A percentile compares a stretch with the other conserved stretches of the same genome.
Evolutionary conservation across 2,113 vertebrate genomes (phyloP).

Genomic region (Pangasianodon hypophthalmus): DNA sequence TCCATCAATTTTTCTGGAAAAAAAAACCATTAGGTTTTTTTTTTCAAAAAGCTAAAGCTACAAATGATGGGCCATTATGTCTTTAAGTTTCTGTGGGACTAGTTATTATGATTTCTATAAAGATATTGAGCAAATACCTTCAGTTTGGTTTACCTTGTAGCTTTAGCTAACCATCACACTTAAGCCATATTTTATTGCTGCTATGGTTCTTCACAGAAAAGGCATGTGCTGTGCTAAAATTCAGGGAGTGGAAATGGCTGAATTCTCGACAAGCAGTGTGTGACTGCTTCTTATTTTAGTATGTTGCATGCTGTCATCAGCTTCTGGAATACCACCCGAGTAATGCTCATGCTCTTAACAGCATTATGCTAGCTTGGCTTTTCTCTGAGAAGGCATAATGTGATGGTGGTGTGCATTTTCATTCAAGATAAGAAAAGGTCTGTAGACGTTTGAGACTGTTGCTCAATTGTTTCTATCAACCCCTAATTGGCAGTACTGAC

Average conservation of each 20-base stretch:
- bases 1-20: background rate
- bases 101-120: too few relatives aligned
- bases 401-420: slow-evolving; percentile 17
- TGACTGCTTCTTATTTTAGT: slow-evolving; percentile 36
- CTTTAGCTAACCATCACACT: background rate
- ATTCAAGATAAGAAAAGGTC: slow-evolving; percentile 42
- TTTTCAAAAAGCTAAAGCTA: slow-evolving; percentile 2
- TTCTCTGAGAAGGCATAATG: slow-evolving; percentile 42
- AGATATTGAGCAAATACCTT: background rate
- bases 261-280: background rate
- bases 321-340: slow-evolving; percentile 38
- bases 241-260: background rate
- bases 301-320: slow-evolving; percentile 64
- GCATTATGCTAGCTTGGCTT: slow-evolving; percentile 46
- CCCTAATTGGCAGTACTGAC: background rate
- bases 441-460: slow-evolving; percentile 62
- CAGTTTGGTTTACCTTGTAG: slow-evolving; percentile 8
- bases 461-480: slow-evolving; percentile 9
- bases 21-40: background rate
- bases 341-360: slow-evolving; percentile 33
- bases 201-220: background rate
- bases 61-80: background rate
- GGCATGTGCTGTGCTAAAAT: background rate
- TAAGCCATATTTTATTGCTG: background rate
- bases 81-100: background rate